phyloP scores from a whole-genome alignment of 2,888 invertebrate genomes.

The Xylophagus ater region DNA sequence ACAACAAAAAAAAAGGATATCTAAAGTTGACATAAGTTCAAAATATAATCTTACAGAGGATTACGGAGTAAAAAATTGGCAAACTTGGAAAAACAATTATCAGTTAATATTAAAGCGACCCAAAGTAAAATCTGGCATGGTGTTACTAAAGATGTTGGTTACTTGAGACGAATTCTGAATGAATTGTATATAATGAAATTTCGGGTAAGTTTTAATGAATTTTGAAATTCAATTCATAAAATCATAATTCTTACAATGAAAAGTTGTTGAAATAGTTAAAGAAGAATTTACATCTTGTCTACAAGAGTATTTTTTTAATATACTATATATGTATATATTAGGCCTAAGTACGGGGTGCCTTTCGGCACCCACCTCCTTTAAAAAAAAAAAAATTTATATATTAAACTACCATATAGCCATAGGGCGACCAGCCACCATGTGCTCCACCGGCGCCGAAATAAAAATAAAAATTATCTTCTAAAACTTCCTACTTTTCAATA shows the following conservation, averaged over 20 bases:
- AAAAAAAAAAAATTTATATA: no score
- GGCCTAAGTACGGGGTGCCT: no score
- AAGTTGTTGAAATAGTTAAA: not conserved
- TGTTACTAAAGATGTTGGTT: slow-evolving; percentile 62
- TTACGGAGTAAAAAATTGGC: slow-evolving; percentile 59
- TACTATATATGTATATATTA: no score
- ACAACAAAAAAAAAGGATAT: slow-evolving; percentile 12
- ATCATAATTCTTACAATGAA: not conserved
- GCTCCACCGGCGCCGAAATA: no score
- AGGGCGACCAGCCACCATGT: no score
- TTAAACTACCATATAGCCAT: no score
- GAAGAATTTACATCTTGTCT: not conserved
- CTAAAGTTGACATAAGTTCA: slow-evolving; percentile 22
- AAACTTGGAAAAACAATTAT: slow-evolving; percentile 63
- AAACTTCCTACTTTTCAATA: no score
- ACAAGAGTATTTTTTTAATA: no score
- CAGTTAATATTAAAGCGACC: slow-evolving; percentile 63
- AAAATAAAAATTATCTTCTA: no score
- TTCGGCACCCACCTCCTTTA: no score
- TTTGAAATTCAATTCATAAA: not conserved
- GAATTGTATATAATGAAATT: slow-evolving; percentile 73
- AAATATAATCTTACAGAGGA: slow-evolving; percentile 29
- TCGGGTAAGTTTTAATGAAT: slow-evolving; percentile 45
- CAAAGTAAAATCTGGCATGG: slow-evolving; percentile 67
- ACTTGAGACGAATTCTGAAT: slow-evolving; percentile 61